Evolutionary conservation across 2,797 vertebrate species (phyloP), one percentile per base, ranked within the genome.

Genomic region (Acanthurus tractus): DNA sequence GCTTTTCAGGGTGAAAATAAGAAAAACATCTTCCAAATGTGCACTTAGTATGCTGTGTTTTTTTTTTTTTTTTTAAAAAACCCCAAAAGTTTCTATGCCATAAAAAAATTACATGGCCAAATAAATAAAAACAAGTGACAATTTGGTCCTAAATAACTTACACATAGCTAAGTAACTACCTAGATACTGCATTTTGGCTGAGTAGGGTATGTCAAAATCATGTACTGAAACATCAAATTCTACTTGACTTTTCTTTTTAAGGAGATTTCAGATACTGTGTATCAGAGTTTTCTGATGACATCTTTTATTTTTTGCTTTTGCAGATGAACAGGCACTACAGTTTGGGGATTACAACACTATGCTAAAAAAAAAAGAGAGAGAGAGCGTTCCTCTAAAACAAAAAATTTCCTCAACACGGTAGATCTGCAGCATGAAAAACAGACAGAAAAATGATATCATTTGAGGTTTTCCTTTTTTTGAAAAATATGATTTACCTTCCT

Each of bases 311-410:
- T 89, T 93, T 91, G 81, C 78, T 76, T 79, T 81, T 79, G 89
- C 83, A 92, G 79, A 89, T 87, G 74, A 89, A 94, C 88, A 94
- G 92, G 91, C 91, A 94, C 91, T 89, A 93, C 91, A 93, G 86
- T 89, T 92, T 81, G 74, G 83, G 90, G 90, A 89, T 75, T 73
- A 94, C 91, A 94, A 83, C 83, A 89, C 87, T 88, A 91, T 72
- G 82, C 89, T 91, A 88, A 90, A 86, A 62, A 4, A 53, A 40
- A 46, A 6, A 52, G 17, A 61, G 12, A 66, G 12, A 66, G 29
- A 79, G 76, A 85, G 67, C 82, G 78, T 42, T 79, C 65, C 40
- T 72, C 63, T 61, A 57, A 76, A 83, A 81, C 5, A 29, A 29
- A 29, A 29, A 29, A 25, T 84, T 63, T 72, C 62, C 70, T 74